These are phyloP conservation scores for Fragum fragum DNA, from an alignment of 2,888 invertebrate genomes.

Conservation along the genomic window DNA sequence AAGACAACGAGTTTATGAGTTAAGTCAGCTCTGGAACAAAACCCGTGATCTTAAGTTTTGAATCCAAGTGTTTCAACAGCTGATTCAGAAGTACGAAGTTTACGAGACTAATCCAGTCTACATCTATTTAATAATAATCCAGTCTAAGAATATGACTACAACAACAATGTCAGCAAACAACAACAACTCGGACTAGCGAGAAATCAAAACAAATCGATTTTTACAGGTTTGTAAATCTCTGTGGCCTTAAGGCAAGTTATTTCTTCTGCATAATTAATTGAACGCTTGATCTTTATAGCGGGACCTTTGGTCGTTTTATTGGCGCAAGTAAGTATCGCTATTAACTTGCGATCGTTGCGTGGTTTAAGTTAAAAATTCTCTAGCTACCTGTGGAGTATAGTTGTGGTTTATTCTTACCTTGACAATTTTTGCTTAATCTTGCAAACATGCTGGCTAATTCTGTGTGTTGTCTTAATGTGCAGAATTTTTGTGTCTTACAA, in stretches of 20 bases:
- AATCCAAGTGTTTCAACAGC: too few species aligned
- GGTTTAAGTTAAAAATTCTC: neutral
- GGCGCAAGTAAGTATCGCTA: neutral
- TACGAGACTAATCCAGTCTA: neutral
- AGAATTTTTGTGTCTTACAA: too few species aligned
- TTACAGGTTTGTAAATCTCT: neutral
- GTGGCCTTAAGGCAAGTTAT: neutral
- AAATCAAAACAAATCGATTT: conserved; percentile 17
- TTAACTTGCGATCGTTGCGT: too few species aligned
- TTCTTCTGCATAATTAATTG: neutral
- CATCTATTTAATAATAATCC: neutral
- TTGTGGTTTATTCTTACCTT: too few species aligned
- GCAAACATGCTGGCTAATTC: too few species aligned
- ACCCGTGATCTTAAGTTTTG: too few species aligned
- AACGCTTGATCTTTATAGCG: neutral
- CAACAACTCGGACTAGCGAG: neutral
- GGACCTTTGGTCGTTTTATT: neutral
- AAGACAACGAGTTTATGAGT: too few species aligned
- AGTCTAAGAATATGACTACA: neutral
- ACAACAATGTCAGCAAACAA: neutral
- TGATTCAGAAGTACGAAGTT: too few species aligned
- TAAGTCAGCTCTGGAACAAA: too few species aligned
- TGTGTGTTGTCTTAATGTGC: too few species aligned
- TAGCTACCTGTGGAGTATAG: too few species aligned
- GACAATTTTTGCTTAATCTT: too few species aligned